phyloP scores from a whole-genome alignment of 2,113 vertebrate species.

The Panthera leo region DNA sequence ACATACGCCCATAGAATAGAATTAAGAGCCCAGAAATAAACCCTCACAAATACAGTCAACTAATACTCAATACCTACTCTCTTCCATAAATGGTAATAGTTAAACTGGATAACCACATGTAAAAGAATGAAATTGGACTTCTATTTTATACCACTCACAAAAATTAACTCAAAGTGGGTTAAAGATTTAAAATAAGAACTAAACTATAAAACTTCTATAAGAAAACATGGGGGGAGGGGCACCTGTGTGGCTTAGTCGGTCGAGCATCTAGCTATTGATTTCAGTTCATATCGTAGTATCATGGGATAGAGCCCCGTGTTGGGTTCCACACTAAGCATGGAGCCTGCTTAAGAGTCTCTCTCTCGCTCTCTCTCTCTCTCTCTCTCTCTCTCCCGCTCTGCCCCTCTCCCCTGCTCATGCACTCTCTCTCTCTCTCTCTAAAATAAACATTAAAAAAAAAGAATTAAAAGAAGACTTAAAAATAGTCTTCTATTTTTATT shows the following conservation, averaged over 20 bases:
- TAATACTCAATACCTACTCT: background rate
- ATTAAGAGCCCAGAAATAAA: background rate
- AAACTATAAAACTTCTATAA: background rate
- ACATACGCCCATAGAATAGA: background rate
- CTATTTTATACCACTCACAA: background rate
- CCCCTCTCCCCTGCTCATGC: too few relatives aligned
- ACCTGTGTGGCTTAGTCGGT: too few relatives aligned
- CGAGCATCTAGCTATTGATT: too few relatives aligned
- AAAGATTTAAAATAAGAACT: background rate
- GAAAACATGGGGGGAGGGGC: background rate
- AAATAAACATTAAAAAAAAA: too few relatives aligned
- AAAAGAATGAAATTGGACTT: background rate
- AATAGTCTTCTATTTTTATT: background rate
- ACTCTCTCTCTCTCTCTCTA: too few relatives aligned
- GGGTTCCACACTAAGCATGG: too few relatives aligned
- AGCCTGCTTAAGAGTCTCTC: too few relatives aligned
- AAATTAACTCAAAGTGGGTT: background rate
- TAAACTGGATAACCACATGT: background rate
- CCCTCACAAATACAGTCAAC: background rate
- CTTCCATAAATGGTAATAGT: background rate
- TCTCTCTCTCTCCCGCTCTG: too few relatives aligned
- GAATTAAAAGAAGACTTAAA: background rate
- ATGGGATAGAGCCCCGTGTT: too few relatives aligned
- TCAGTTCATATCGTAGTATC: too few relatives aligned
- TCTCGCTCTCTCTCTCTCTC: too few relatives aligned